Evolutionary conservation across 2,113 vertebrate species (phyloP).

Genomic region (Neodontobutis hainanensis): DNA sequence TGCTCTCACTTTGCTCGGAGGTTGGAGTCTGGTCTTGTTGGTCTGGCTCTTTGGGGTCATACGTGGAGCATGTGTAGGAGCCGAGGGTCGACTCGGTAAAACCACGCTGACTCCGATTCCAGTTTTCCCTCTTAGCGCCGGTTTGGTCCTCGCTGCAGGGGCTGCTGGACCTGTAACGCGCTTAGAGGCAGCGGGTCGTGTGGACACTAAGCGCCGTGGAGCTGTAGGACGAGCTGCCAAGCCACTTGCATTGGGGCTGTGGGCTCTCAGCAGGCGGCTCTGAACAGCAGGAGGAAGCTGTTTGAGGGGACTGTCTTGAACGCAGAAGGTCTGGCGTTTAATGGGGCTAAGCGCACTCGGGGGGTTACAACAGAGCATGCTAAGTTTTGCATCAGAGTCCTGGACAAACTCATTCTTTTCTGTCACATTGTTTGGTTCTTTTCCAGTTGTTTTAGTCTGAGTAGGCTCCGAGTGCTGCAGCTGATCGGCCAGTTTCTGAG

Average conservation of each 20-base stretch:
- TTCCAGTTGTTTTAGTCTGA: neutral
- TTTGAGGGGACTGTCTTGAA: constrained; percentile 80
- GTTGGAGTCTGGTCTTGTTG: constrained; percentile 68
- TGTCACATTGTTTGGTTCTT: fast-evolving
- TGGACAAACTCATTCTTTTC: constrained; percentile 80
- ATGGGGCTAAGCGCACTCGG: constrained; percentile 72
- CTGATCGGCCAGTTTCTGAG: constrained; percentile 80
- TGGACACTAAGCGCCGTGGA: too few species aligned
- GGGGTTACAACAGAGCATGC: constrained; percentile 69
- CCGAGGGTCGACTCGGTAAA: constrained; percentile 65
- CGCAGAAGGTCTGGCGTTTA: constrained; percentile 87
- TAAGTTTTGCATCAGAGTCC: constrained; percentile 78
- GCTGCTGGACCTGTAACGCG: constrained; percentile 72
- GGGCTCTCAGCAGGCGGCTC: constrained; percentile 34
- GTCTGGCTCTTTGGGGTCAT: constrained; percentile 46
- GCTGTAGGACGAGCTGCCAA: too few species aligned
- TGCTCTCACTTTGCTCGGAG: constrained; percentile 55
- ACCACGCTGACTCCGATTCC: constrained; percentile 35
- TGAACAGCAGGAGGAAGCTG: constrained; percentile 72
- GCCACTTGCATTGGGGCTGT: neutral
- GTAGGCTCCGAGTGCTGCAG: constrained; percentile 68
- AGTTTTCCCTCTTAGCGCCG: constrained; percentile 47
- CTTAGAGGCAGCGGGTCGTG: neutral
- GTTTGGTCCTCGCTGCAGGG: constrained; percentile 29
- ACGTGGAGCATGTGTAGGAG: constrained; percentile 24